Evolutionary conservation across 2,888 invertebrate species (phyloP).

Genomic region (Nineta flava): DNA sequence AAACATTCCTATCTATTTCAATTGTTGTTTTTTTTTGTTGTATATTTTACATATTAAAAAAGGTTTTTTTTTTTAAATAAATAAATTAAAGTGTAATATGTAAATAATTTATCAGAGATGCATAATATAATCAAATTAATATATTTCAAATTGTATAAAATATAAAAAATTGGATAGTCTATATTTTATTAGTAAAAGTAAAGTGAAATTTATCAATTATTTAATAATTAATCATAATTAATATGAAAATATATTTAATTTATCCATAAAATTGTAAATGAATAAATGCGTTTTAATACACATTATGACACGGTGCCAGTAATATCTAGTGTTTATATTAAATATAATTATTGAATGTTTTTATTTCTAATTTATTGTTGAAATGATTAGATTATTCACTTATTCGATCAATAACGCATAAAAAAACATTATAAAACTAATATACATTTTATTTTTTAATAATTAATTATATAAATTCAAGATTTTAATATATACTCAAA

Average conservation of each 20-base stretch:
- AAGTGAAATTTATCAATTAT: no score
- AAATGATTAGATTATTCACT: no score
- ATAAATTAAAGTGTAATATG: not conserved
- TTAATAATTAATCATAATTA: not conserved
- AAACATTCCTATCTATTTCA: not conserved
- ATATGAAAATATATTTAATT: not conserved
- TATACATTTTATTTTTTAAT: no score
- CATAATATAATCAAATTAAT: not conserved
- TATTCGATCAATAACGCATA: no score
- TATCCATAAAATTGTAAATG: not conserved
- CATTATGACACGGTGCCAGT: slow-evolving; percentile 6
- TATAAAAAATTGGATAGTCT: not conserved
- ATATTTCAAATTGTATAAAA: not conserved
- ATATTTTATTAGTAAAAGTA: no score
- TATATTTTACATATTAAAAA: not conserved
- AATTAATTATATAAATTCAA: no score
- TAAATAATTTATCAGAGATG: not conserved
- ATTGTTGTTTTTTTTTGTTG: not conserved
- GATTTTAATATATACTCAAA: no score
- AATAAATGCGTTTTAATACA: slow-evolving; percentile 4
- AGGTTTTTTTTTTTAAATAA: not conserved
- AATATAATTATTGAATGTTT: not conserved
- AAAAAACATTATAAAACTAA: no score
- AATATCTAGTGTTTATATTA: slow-evolving; percentile 1
- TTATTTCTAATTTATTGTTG: not conserved